Evolutionary conservation across 2,888 invertebrate genomes (phyloP).

Genomic region (Xestoiulus laeticollis): DNA sequence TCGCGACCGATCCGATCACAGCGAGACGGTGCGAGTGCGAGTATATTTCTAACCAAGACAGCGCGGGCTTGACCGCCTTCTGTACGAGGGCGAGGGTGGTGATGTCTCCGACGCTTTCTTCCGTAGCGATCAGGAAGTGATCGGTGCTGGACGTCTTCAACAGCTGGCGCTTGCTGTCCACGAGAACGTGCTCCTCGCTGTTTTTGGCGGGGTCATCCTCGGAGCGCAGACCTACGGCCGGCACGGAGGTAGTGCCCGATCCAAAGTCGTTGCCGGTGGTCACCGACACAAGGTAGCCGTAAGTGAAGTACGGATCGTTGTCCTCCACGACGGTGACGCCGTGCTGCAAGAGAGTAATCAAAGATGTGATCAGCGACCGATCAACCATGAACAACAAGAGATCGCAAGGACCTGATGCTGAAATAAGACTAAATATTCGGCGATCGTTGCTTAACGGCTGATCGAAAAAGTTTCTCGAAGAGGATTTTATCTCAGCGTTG

Average conservation of each 20-base stretch:
- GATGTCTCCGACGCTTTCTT: not conserved
- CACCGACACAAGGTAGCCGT: not conserved
- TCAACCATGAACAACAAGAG: no score
- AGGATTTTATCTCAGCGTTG: no score
- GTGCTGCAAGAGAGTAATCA: not conserved
- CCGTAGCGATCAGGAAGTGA: not conserved
- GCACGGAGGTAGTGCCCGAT: not conserved
- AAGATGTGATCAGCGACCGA: not conserved
- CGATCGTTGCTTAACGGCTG: no score
- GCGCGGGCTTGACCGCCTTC: not conserved
- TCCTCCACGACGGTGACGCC: slow-evolving; percentile 1
- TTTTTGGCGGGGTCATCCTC: not conserved
- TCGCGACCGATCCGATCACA: no score
- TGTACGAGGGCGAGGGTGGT: not conserved
- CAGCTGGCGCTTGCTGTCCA: not conserved
- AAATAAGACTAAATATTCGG: no score
- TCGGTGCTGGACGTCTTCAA: not conserved
- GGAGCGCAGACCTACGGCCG: not conserved
- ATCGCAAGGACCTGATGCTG: no score
- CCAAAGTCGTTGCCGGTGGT: not conserved
- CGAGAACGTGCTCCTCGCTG: not conserved
- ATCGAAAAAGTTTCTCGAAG: no score
- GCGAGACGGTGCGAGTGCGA: no score
- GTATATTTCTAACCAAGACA: not conserved
- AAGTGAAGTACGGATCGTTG: slow-evolving; percentile 6